Evolutionary conservation across 1,140 invertebrate species (phyloP).

Genomic region (Ostrea edulis): DNA sequence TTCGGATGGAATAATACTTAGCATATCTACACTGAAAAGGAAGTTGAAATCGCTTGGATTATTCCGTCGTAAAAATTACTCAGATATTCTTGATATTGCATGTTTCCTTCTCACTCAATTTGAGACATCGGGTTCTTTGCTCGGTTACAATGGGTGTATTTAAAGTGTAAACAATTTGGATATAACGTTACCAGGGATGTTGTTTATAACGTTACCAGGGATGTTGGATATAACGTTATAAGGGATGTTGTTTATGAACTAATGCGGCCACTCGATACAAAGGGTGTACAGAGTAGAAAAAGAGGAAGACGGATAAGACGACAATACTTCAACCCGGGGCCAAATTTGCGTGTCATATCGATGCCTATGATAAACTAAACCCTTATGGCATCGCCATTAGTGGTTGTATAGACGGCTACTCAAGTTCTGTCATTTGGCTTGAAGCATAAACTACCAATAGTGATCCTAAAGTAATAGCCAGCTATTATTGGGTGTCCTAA

Average conservation of each 20-base stretch:
- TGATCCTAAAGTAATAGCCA: too few species aligned
- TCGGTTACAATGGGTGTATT: constrained; percentile 56
- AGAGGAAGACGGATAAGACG: constrained; percentile 37
- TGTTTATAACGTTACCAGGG: too few species aligned
- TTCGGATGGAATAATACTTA: constrained; percentile 13
- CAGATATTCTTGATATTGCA: constrained; percentile 31
- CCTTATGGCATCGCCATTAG: constrained; percentile 69
- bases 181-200: constrained; percentile 23
- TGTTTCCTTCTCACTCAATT: constrained; percentile 13
- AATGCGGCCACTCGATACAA: constrained; percentile 50
- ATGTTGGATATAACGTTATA: too few species aligned
- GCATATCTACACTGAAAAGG: constrained; percentile 43
- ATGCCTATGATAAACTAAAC: constrained; percentile 74
- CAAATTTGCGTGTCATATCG: constrained; percentile 52
- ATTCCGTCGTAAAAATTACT: constrained; percentile 1
- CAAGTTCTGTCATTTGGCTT: too few species aligned
- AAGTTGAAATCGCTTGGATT: constrained; percentile 1
- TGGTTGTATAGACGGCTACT: constrained; percentile 67
- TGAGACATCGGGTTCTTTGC: constrained; percentile 44
- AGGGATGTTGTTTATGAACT: constrained; percentile 40
- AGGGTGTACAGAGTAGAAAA: constrained; percentile 20
- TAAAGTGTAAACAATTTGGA: constrained; percentile 47
- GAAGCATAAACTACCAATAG: too few species aligned
- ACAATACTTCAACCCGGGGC: too few species aligned
- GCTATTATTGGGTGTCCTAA: too few species aligned